Conservation (phyloP, 2,888 invertebrate genomes). For the Stenodera caucasica region DNA sequence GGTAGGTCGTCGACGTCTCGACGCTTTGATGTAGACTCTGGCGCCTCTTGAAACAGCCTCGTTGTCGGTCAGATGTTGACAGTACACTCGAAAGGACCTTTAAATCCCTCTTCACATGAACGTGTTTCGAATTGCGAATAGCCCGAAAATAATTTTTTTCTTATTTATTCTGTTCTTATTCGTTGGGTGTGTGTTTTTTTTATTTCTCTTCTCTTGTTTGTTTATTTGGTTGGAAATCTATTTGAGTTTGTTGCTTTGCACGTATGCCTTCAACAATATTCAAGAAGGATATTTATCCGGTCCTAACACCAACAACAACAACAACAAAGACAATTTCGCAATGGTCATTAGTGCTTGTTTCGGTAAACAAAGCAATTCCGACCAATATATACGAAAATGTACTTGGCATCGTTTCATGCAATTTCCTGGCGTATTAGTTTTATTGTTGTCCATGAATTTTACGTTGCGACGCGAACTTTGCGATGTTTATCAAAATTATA, state of each 20-base stretch:
- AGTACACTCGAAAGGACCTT: conserved; percentile 33
- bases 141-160: no score
- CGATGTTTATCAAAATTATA: conserved; percentile 21
- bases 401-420: conserved; percentile 30
- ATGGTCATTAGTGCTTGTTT: conserved; percentile 27
- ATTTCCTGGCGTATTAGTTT: conserved; percentile 25
- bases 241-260: background rate
- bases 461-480: conserved; percentile 12
- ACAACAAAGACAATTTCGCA: conserved; percentile 16
- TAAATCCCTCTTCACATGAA: background rate
- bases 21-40: conserved; percentile 31
- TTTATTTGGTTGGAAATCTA: background rate
- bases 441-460: conserved; percentile 27
- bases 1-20: conserved; percentile 12
- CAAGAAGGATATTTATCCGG: background rate
- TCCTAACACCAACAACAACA: background rate
- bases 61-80: conserved; percentile 37
- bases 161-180: no score
- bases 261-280: background rate
- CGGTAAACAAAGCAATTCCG: conserved; percentile 28
- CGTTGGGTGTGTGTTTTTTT: background rate
- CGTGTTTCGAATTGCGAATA: background rate
- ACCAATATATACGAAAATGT: conserved; percentile 22
- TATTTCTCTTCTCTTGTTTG: background rate
- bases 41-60: conserved; percentile 31